Conservation (phyloP, 2,888 invertebrate genomes). For the Mongoloraphidia duomilia region DNA sequence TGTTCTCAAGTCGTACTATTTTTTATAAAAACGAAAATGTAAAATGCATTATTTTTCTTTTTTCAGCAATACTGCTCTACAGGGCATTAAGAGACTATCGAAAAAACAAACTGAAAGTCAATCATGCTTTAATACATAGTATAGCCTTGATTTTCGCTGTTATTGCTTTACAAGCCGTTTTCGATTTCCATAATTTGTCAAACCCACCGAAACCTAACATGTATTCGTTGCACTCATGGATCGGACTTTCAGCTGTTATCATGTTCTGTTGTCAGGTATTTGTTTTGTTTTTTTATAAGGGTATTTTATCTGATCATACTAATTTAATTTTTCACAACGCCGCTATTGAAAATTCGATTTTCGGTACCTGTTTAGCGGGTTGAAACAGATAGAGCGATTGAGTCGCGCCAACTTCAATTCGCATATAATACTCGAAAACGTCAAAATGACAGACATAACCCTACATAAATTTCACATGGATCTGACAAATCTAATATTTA, state of each 20-base stretch:
- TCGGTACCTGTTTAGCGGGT: too few species aligned
- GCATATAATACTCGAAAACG: too few species aligned
- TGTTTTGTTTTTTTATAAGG: not conserved
- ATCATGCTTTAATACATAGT: slow-evolving; percentile 57
- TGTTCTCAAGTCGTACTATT: too few species aligned
- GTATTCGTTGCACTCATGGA: slow-evolving; percentile 68
- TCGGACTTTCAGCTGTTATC: slow-evolving; percentile 58
- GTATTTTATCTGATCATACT: not conserved
- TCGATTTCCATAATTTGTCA: slow-evolving; percentile 60
- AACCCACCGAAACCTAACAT: slow-evolving; percentile 47
- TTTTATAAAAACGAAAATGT: too few species aligned
- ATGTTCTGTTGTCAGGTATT: slow-evolving; percentile 57
- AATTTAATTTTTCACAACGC: too few species aligned
- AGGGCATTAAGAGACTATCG: slow-evolving; percentile 55
- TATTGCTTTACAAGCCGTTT: slow-evolving; percentile 61
- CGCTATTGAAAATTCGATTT: too few species aligned
- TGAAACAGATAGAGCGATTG: too few species aligned
- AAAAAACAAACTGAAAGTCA: slow-evolving; percentile 59
- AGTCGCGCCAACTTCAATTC: too few species aligned
- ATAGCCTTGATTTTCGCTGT: slow-evolving; percentile 50
- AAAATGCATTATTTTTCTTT: slow-evolving; percentile 1
- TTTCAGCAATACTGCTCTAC: slow-evolving; percentile 66
- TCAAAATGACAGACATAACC: too few species aligned
- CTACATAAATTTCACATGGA: too few species aligned
- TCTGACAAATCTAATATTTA: too few species aligned